Percentiles rank a stretch among this genome's conserved stretches.
Conservation (phyloP, 2,113 vertebrate genomes). For the Syngnathoides biaculeatus region DNA sequence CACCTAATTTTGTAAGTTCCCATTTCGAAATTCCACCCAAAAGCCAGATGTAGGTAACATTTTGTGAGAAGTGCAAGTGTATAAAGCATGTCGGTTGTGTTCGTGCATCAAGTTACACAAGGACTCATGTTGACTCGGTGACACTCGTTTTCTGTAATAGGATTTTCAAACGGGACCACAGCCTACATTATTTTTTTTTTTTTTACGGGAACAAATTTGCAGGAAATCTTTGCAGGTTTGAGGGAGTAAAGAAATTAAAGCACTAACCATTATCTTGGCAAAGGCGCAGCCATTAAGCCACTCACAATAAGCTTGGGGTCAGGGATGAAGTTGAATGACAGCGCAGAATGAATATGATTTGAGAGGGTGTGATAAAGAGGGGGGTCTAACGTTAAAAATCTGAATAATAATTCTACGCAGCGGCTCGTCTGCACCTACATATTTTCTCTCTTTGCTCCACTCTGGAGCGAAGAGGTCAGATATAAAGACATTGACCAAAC, state of each 20-base stretch:
- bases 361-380: conserved; percentile 59
- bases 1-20: no score
- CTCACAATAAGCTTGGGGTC: conserved; percentile 65
- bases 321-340: conserved; percentile 75
- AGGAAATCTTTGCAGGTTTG: conserved; percentile 49
- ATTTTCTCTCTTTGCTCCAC: conserved; percentile 61
- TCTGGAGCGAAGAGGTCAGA: conserved; percentile 65
- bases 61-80: no score
- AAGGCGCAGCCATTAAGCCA: conserved; percentile 62
- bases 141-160: neutral
- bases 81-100: neutral
- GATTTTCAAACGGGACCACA: neutral
- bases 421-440: conserved; percentile 50
- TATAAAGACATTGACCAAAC: conserved; percentile 67
- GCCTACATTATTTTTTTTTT: neutral
- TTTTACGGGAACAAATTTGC: neutral
- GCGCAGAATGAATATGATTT: conserved; percentile 68
- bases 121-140: neutral
- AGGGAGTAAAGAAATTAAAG: conserved; percentile 45
- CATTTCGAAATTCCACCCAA: no score
- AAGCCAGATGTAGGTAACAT: no score
- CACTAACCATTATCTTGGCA: conserved; percentile 63
- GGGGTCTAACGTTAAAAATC: conserved; percentile 58
- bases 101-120: no score
- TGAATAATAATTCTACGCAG: conserved; percentile 55